These are phyloP conservation scores for Zaprionus lineosus DNA, from an alignment of 2,888 invertebrate genomes.

Conservation along the genomic window DNA sequence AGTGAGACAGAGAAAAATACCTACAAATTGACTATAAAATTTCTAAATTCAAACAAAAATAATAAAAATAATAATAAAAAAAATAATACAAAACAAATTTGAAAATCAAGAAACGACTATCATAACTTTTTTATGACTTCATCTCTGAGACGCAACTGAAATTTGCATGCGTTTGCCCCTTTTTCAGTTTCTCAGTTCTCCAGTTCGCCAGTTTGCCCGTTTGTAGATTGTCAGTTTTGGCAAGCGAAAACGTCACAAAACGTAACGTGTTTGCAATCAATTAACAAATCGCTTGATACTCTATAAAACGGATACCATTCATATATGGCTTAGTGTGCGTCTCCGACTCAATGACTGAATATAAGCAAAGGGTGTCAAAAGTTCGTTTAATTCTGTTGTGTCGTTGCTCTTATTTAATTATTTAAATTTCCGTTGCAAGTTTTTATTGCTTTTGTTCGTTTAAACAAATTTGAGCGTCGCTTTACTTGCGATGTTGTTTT, in stretches of 20 bases:
- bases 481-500: no score
- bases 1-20: no score
- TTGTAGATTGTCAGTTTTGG: no score
- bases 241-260: no score
- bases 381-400: constrained; percentile 1
- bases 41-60: constrained; percentile 11
- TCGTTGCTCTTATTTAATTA: constrained; percentile 3
- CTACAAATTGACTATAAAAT: constrained; percentile 32
- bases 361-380: not conserved
- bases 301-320: no score
- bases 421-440: constrained; percentile 40
- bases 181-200: constrained; percentile 44
- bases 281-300: constrained; percentile 55
- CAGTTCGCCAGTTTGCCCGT: constrained; percentile 43
- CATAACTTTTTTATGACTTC: constrained; percentile 76
- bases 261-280: constrained; percentile 69
- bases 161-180: constrained; percentile 58
- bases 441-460: constrained; percentile 10
- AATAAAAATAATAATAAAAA: constrained; percentile 9
- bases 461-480: constrained; percentile 25
- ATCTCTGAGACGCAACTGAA: constrained; percentile 50
- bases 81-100: constrained; percentile 6
- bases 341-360: no score
- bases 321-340: no score
- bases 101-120: constrained; percentile 39